Conservation (phyloP, 2,113 vertebrate species). For the Paedocypris sp. region DNA sequence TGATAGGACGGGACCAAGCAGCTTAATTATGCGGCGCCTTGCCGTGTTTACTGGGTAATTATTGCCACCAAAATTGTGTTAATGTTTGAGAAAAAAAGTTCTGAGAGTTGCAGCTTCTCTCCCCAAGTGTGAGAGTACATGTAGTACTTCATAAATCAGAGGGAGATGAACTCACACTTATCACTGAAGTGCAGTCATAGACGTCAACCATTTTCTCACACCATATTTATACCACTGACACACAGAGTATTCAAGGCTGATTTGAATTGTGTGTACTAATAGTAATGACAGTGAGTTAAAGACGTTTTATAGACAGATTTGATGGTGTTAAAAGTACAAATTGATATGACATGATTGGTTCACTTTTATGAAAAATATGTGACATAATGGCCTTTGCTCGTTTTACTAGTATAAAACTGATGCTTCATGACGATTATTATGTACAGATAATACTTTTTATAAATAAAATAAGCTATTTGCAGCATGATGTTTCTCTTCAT, state of each 20-base stretch:
- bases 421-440: too few relatives aligned
- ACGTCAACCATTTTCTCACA: constrained; percentile 20
- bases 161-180: constrained; percentile 34
- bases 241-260: constrained; percentile 23
- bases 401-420: too few relatives aligned
- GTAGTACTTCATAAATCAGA: constrained; percentile 43
- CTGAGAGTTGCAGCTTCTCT: constrained; percentile 45
- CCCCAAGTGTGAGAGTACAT: constrained; percentile 40
- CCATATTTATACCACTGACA: constrained; percentile 17
- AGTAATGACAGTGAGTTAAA: too few relatives aligned
- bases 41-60: constrained; percentile 65
- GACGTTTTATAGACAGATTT: too few relatives aligned
- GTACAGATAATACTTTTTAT: too few relatives aligned
- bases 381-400: too few relatives aligned
- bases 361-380: too few relatives aligned
- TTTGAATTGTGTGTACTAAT: constrained; percentile 20
- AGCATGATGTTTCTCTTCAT: too few relatives aligned
- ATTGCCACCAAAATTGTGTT: constrained; percentile 61
- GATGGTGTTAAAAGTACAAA: too few relatives aligned
- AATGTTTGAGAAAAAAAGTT: constrained; percentile 58
- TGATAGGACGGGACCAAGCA: constrained; percentile 69
- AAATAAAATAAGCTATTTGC: too few relatives aligned
- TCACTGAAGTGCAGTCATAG: constrained; percentile 40
- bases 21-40: constrained; percentile 66
- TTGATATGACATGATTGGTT: too few relatives aligned